phyloP scores from a whole-genome alignment of 1,140 invertebrate genomes.

The Copidosoma floridanum region DNA sequence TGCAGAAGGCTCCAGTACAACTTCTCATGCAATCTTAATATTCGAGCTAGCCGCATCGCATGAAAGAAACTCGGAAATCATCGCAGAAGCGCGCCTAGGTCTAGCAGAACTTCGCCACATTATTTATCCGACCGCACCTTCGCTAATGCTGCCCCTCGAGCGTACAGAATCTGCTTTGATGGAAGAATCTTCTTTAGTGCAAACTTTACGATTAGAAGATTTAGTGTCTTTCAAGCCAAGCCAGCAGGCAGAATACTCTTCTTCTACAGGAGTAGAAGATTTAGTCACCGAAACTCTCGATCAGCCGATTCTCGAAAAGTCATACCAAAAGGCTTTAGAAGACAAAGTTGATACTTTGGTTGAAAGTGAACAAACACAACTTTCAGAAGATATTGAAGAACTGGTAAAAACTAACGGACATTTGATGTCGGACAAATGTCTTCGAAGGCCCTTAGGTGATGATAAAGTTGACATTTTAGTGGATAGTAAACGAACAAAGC shows the following conservation, averaged over 20 bases:
- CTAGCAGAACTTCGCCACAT: constrained; percentile 7
- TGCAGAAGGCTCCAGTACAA: neutral
- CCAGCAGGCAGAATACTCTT: neutral
- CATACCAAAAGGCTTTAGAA: too few relatives aligned
- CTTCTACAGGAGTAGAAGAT: neutral
- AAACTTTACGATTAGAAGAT: neutral
- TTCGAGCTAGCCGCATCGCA: constrained; percentile 10
- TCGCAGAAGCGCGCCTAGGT: constrained; percentile 10
- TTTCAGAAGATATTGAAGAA: too few relatives aligned
- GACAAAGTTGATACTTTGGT: too few relatives aligned
- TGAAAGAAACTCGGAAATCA: neutral
- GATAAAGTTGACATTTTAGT: neutral
- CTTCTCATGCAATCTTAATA: constrained; percentile 6
- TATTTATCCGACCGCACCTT: constrained; percentile 7
- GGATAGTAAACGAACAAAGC: neutral
- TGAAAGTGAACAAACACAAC: too few relatives aligned
- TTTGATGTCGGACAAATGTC: too few relatives aligned
- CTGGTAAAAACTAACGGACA: too few relatives aligned
- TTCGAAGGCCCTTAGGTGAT: too few relatives aligned
- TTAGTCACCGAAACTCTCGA: too few relatives aligned
- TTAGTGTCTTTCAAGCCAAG: neutral
- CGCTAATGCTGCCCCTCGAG: neutral
- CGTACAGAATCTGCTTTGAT: too few relatives aligned
- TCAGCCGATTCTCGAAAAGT: too few relatives aligned
- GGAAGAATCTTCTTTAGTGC: too few relatives aligned